A percentile compares a stretch with the other conserved stretches of the same genome.
phyloP scores from a whole-genome alignment of 2,113 vertebrate genomes.

The Amphilophus citrinellus region DNA sequence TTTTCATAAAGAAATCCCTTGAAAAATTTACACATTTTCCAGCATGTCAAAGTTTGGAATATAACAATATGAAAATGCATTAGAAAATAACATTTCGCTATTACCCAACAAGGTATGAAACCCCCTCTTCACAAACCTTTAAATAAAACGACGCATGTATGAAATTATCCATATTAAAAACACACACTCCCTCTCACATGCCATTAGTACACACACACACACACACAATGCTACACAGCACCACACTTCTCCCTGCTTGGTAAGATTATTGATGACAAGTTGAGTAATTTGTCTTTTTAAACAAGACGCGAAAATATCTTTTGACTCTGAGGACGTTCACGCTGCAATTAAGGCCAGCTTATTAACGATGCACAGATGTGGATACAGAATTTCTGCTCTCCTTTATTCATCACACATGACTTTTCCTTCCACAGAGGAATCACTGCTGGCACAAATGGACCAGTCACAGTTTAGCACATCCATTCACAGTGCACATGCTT shows the following conservation, averaged over 20 bases:
- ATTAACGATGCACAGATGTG: constrained; percentile 29
- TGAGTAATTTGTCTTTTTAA: constrained; percentile 52
- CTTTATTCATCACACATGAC: constrained; percentile 23
- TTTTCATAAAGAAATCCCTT: neutral
- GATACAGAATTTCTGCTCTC: neutral
- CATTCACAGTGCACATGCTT: neutral
- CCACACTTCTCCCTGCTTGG: neutral
- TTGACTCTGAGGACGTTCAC: constrained; percentile 50
- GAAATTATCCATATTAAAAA: neutral
- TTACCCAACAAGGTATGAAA: neutral
- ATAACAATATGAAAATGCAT: too few relatives aligned
- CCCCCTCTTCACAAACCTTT: neutral
- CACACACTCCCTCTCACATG: neutral
- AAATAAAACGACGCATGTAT: neutral
- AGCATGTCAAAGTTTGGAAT: neutral
- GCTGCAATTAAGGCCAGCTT: constrained; percentile 45
- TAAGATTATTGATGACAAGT: constrained; percentile 38
- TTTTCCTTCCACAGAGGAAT: neutral
- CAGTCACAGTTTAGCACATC: neutral
- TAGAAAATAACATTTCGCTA: neutral
- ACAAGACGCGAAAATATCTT: constrained; percentile 40
- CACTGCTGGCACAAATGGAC: neutral
- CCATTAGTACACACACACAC: neutral
- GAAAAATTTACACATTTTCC: neutral
- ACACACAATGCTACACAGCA: neutral